phyloP scores from a whole-genome alignment of 2,888 invertebrate species.

The Xestobium rufovillosum region DNA sequence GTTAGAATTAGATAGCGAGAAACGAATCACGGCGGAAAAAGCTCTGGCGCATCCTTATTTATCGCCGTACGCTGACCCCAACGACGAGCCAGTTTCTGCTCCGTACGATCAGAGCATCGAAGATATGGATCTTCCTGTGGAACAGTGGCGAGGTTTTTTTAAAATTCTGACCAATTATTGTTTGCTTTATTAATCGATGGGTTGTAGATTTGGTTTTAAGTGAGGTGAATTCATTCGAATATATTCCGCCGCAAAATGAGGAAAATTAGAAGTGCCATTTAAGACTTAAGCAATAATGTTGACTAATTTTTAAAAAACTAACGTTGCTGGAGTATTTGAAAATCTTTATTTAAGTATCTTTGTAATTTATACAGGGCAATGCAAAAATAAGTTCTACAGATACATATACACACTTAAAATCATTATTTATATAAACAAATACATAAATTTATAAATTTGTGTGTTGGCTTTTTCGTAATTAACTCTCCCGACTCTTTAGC shows the following conservation, averaged over 20 bases:
- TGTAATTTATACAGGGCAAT: too few species aligned
- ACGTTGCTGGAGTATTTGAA: too few species aligned
- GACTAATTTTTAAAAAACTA: too few species aligned
- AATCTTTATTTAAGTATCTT: too few species aligned
- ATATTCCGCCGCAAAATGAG: slow-evolving; percentile 49
- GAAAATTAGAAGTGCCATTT: too few species aligned
- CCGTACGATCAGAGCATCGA: slow-evolving; percentile 94
- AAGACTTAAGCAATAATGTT: too few species aligned
- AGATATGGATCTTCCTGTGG: slow-evolving; percentile 88
- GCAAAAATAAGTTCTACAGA: too few species aligned
- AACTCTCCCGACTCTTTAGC: too few species aligned
- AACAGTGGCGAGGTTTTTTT: slow-evolving; percentile 82
- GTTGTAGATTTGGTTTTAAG: slow-evolving; percentile 70
- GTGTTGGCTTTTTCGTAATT: too few species aligned
- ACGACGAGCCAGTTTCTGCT: slow-evolving; percentile 86
- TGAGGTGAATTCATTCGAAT: slow-evolving; percentile 68
- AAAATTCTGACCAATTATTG: slow-evolving; percentile 23
- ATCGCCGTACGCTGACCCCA: slow-evolving; percentile 92
- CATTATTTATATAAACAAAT: too few species aligned
- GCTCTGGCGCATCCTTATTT: slow-evolving; percentile 89
- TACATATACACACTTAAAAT: too few species aligned
- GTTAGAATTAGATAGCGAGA: slow-evolving; percentile 94
- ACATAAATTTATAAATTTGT: too few species aligned
- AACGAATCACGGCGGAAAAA: slow-evolving; percentile 72
- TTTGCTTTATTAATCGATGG: slow-evolving; percentile 20